Base-by-base conservation (phyloP, 2,888 invertebrate genomes). In the Epinotia bilunana region DNA sequence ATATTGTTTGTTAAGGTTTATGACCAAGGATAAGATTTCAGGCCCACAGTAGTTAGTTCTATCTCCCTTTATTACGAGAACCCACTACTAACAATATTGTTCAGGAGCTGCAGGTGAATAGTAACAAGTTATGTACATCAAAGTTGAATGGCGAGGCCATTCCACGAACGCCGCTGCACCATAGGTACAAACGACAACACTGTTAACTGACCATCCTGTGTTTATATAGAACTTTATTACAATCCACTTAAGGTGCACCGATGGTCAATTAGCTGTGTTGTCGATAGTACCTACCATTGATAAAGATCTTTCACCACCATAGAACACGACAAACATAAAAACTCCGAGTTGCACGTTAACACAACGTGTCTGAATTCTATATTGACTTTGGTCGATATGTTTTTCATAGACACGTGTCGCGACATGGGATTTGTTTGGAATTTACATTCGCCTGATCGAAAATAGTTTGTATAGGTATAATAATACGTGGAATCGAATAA, bases 261-360 rank as follows among this genome's bases (percentile, higher is more conserved):
- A n/a, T n/a, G n/a, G n/a, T n/a, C n/a, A n/a, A n/a, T n/a, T n/a
- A n/a, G n/a, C n/a, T n/a, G n/a, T n/a, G n/a, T n/a, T n/a, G n/a
- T n/a, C n/a, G n/a, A n/a, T n/a, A n/a, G n/a, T n/a, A 68, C 39
- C 39, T 33, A 68, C 57, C 55, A 68, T 60, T 46, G 69, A 69
- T 69, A 69, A 69, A 69, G 58, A 69, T 69, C 69, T 69, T 11
- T 20, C 58, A 69, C 46, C 58, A 60, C 13, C 39, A 23, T 46
- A 23, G 28, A 58, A 60, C 23, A 65, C 53, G 13, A 43, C 46
- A 39, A 13, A 43, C 16, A 58, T 43, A 68, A 68, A 69, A 57
- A 60, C 53, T 53, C 53, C 53, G 23, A 43, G 46, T 60, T 46
- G 23, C 69, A 69, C 69, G 69, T 43, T 46, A 69, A 43, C 23